Conservation (phyloP, 2,888 invertebrate species). For the Drosophila ustulata region DNA sequence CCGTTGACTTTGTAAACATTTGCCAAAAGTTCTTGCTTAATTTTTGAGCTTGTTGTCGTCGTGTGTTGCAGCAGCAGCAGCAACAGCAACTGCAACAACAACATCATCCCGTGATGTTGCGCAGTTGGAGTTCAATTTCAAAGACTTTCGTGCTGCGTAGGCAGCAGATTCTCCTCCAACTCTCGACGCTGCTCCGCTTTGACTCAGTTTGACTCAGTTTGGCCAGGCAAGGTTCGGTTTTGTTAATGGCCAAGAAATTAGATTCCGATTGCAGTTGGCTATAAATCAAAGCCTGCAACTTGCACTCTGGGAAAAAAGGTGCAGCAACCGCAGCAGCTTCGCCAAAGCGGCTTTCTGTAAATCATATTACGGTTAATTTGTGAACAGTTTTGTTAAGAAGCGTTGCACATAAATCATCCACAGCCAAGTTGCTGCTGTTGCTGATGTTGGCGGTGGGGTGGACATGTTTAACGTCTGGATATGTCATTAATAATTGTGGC, state of each 20-base stretch:
- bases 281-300: slow-evolving; percentile 71
- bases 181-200: slow-evolving; percentile 9
- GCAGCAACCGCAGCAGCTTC: slow-evolving; percentile 23
- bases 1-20: slow-evolving; percentile 73
- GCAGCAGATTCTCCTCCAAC: slow-evolving; percentile 41
- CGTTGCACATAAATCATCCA: slow-evolving; percentile 67
- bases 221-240: slow-evolving; percentile 49
- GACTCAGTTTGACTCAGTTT: slow-evolving; percentile 30
- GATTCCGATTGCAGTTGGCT: slow-evolving; percentile 75
- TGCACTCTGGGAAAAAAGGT: slow-evolving; percentile 57
- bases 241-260: slow-evolving; percentile 79
- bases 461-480: slow-evolving; percentile 57
- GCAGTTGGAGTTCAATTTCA: slow-evolving; percentile 56
- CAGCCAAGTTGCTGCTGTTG: slow-evolving; percentile 9
- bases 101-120: slow-evolving; percentile 26
- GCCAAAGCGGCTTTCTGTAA: slow-evolving; percentile 62
- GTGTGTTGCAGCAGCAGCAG: slow-evolving; percentile 15
- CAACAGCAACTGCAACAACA: slow-evolving; percentile 24
- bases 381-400: slow-evolving; percentile 73
- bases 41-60: slow-evolving; percentile 51
- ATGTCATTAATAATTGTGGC: slow-evolving; percentile 68
- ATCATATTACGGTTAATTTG: slow-evolving; percentile 78
- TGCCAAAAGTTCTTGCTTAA: slow-evolving; percentile 62
- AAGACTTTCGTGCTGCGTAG: slow-evolving; percentile 66
- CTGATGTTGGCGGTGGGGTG: slow-evolving; percentile 10